phyloP scores from a whole-genome alignment of 2,888 invertebrate species.

The Dorcus hopei region DNA sequence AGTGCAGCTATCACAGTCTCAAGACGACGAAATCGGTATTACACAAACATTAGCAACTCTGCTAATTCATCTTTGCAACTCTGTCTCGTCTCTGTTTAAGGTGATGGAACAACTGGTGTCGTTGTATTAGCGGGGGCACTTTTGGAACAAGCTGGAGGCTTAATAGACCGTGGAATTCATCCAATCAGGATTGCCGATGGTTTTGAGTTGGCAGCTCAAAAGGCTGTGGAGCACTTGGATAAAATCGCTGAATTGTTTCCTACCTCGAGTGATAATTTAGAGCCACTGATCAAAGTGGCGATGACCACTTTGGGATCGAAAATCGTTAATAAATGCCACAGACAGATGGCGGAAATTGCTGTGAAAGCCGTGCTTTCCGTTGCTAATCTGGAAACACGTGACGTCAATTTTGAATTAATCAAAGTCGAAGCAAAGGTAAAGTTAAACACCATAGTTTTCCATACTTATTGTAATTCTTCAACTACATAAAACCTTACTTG shows the following conservation, averaged over 20 bases:
- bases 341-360: slow-evolving; percentile 98
- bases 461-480: no score
- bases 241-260: slow-evolving; percentile 87
- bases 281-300: slow-evolving; percentile 89
- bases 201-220: slow-evolving; percentile 92
- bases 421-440: slow-evolving; percentile 93
- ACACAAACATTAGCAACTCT: background rate
- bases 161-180: slow-evolving; percentile 96
- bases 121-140: slow-evolving; percentile 85
- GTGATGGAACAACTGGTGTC: slow-evolving; percentile 99
- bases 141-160: slow-evolving; percentile 87
- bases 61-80: background rate
- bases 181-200: slow-evolving; percentile 99
- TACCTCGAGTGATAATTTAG: slow-evolving; percentile 76
- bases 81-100: slow-evolving; percentile 43
- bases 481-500: no score
- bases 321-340: slow-evolving; percentile 95
- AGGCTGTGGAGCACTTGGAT: slow-evolving; percentile 82
- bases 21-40: slow-evolving; percentile 90
- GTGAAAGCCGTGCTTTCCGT: slow-evolving; percentile 96
- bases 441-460: background rate
- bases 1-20: slow-evolving; percentile 97
- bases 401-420: slow-evolving; percentile 98
- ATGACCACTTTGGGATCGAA: slow-evolving; percentile 99
- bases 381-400: slow-evolving; percentile 87